Base-by-base conservation (phyloP, 2,113 vertebrate genomes). In the Atrichornis clamosus region DNA sequence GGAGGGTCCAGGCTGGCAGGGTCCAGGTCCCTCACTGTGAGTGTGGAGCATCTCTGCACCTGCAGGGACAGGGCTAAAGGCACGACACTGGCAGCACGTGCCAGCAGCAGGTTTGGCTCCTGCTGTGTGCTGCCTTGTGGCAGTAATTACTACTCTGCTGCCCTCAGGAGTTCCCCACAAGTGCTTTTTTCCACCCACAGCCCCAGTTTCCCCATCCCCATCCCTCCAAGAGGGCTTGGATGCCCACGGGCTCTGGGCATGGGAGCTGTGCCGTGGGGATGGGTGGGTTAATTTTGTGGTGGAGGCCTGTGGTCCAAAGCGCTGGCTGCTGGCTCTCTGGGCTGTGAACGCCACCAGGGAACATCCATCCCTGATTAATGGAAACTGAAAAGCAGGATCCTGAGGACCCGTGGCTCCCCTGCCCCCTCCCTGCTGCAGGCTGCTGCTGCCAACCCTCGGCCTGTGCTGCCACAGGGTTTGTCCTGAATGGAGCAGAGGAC, bases 341-440 rank as follows among this genome's bases (percentile, higher is more conserved):
- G 75, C 92, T 92, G 44, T 9, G 5, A 83, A 70, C 75, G 72
- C 59, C 68, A 84, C 85, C 2, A 76, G 60, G 89, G 87, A 87
- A 79, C 6, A 4, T 23, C 70, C 56, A 32, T 32, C 32, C 72
- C 72, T 84, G 96, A 76, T 74, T 86, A 79, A 96, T 90, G 69
- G 44, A 62, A 90, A 84, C 47, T 32, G 90, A 95, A 92, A 90
- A 91, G 75, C 78, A 73, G 62, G 47, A 90, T 87, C 67, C 84
- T 3, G 13, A 65, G 81, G 87, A 69, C 47, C 37, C 0, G 0
- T 7, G 2, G 74, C 79, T 84, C 49, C 74, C 42, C 68, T 50
- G 52, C 58, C 27, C 47, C 27, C 62, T 79, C 79, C 52, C 35
- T 2, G 9, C 58, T 2, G 0, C 7, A 3, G 56, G 65, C 75